These are phyloP conservation scores for Morone saxatilis DNA, from an alignment of 2,113 vertebrate genomes.

Conservation along the genomic window DNA sequence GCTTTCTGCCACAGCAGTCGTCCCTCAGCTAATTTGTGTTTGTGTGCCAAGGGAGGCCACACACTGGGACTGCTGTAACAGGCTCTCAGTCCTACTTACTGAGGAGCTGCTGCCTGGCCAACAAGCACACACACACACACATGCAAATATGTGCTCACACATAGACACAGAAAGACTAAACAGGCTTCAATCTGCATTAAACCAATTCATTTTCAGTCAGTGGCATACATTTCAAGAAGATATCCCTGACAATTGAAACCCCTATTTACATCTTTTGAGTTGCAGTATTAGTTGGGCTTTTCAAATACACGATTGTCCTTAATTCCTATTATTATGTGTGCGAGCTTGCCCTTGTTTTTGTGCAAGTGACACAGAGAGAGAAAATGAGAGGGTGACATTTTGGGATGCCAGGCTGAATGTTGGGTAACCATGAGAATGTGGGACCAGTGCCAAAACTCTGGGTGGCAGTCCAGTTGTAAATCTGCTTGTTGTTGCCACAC, in stretches of 20 bases:
- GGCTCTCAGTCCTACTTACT: conserved; percentile 78
- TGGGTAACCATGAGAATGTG: conserved; percentile 72
- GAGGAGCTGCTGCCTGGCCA: conserved; percentile 73
- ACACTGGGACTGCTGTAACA: conserved; percentile 80
- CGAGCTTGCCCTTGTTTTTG: conserved; percentile 31
- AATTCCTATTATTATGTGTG: conserved; percentile 29
- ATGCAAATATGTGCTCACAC: conserved; percentile 57
- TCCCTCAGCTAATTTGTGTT: conserved; percentile 83
- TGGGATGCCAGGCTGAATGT: conserved; percentile 61
- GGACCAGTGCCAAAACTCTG: conserved; percentile 62
- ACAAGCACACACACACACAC: conserved; percentile 45
- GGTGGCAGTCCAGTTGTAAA: conserved; percentile 70
- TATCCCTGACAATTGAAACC: conserved; percentile 15
- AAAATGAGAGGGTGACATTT: conserved; percentile 45
- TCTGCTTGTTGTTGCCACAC: conserved; percentile 69
- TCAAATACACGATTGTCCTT: conserved; percentile 26
- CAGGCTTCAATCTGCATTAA: conserved; percentile 30
- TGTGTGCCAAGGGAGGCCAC: conserved; percentile 81
- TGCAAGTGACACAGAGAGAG: conserved; percentile 18
- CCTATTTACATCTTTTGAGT: conserved; percentile 24
- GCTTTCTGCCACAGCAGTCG: conserved; percentile 78
- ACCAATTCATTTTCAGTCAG: conserved; percentile 32
- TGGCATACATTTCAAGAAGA: conserved; percentile 27
- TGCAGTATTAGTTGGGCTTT: conserved; percentile 16
- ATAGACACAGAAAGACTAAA: conserved; percentile 38